Evolutionary conservation across 2,888 invertebrate genomes (phyloP), one percentile per base, ranked within the genome.

Genomic region (Monoplex corrugatus): DNA sequence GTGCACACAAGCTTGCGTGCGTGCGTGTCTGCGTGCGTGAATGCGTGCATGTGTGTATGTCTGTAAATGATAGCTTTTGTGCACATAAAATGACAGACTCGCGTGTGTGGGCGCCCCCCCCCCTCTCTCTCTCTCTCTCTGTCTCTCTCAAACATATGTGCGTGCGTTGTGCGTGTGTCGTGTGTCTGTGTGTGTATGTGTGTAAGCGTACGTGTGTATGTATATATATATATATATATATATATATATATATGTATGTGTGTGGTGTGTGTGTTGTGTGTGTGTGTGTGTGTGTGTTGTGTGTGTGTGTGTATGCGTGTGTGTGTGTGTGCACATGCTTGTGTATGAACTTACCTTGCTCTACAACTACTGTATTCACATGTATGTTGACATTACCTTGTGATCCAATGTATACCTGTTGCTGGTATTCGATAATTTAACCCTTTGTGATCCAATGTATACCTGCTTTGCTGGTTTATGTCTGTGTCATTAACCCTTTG

Each of bases 241-340:
- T 72, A 5, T 72, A 1, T 5, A 5, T 5, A 35, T 72, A 35
- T 72, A 35, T 35, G 72, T 35, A 35, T 13, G 50, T 50, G 10
- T 50, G 50, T n/a, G n/a, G 63, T 0, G 63, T 0, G 63, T 23
- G 5, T 1, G 2, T 63, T n/a, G 63, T 63, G 63, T 63, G 63
- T 63, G 63, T 63, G 63, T 63, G 63, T 63, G 63, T 63, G 63
- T 63, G 63, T 63, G 63, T 68, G 63, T 68, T 68, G 63, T 68
- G 28, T 68, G 63, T 35, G 35, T 72, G 72, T 72, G 72, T 72
- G 35, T 72, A 1, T 5, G 35, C 1, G 72, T 72, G 72, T 72
- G 72, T 35, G 72, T 35, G 72, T 13, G 50, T 50, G 10, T 50
- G 50, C 50, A 13, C 10, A 8, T 50, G 50, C 50, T 50, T 8